Evolutionary conservation across 2,113 vertebrate genomes (phyloP), one percentile per base, ranked within the genome.

Genomic region (Stercorarius parasiticus): DNA sequence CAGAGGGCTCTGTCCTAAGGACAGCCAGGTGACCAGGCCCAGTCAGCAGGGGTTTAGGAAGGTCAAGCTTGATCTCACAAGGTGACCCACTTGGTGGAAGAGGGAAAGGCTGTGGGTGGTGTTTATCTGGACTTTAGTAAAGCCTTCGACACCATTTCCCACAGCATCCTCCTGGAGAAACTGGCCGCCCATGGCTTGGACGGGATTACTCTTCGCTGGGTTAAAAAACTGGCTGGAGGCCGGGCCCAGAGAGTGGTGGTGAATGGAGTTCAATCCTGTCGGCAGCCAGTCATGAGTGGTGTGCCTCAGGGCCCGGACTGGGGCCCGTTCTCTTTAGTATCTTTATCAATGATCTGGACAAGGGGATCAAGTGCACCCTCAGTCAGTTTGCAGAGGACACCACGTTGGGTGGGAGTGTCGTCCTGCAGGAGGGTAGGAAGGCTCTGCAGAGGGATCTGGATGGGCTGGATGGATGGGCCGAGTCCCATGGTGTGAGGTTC

Each of bases 181-280:
- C 45, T 61, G 30, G 14, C 17, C 32, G 21, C 20, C 55, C 1
- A 0, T 40, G 83, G 25, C 15, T 91, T 56, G 11, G 43, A 69
- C 1, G 2, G 4, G 3, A 7, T 6, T 18, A 47, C 5, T 29
- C 18, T 40, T 49, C 6, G 1, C 19, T 30, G n/a, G 34, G 34
- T 42, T 25, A 76, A 64, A 76, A 76, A 15, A 5, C 7, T 58
- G 8, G 9, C 26, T 53, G 27, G 8, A 14, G 36, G 25, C 36
- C 10, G 5, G 25, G 36, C 36, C 36, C 61, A 40, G 25, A 18
- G 61, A 27, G 61, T 27, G 36, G 25, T 38, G 36, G 61, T 12
- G 16, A 40, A 27, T 27, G 61, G 36, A 62, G 36, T 40, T 13
- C 11, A 40, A 8, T 18, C 25, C 61, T 27, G 61, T 5, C 38